Conservation (phyloP, 92 coral and sea anemone genomes). For the Anthopleura xanthogrammica region DNA sequence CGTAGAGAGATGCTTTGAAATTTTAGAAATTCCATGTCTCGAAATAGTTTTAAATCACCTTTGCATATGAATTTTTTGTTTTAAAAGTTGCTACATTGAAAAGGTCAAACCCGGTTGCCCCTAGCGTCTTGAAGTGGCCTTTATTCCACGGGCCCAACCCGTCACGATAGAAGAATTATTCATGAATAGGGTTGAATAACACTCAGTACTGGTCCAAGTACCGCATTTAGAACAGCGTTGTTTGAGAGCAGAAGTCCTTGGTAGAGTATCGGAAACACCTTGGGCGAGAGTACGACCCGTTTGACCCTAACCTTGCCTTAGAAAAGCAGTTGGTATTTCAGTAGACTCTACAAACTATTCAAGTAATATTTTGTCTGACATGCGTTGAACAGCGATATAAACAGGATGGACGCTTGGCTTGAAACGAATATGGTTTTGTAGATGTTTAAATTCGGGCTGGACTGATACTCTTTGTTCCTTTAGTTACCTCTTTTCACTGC, state of each 20-base stretch:
- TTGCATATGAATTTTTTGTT: too few species aligned
- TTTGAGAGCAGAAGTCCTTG: background rate
- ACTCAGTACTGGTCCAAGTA: too few species aligned
- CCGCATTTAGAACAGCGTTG: background rate
- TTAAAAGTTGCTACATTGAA: too few species aligned
- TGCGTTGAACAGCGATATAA: background rate
- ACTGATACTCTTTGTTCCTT: background rate
- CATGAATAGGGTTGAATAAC: background rate
- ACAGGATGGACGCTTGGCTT: background rate
- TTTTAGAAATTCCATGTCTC: too few species aligned
- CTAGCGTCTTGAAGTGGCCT: too few species aligned
- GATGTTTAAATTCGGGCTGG: background rate
- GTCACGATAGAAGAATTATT: background rate
- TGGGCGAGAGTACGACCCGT: background rate
- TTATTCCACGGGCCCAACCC: too few species aligned
- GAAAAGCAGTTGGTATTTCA: background rate
- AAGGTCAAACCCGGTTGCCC: too few species aligned
- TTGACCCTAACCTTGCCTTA: background rate
- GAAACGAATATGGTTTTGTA: background rate
- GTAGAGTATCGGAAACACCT: background rate
- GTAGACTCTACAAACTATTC: background rate
- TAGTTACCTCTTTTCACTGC: background rate
- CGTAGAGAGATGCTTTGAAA: too few species aligned
- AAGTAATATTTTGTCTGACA: background rate
- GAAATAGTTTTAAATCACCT: too few species aligned